Conservation (phyloP, 2,888 invertebrate species). For the Therioaphis trifolii region DNA sequence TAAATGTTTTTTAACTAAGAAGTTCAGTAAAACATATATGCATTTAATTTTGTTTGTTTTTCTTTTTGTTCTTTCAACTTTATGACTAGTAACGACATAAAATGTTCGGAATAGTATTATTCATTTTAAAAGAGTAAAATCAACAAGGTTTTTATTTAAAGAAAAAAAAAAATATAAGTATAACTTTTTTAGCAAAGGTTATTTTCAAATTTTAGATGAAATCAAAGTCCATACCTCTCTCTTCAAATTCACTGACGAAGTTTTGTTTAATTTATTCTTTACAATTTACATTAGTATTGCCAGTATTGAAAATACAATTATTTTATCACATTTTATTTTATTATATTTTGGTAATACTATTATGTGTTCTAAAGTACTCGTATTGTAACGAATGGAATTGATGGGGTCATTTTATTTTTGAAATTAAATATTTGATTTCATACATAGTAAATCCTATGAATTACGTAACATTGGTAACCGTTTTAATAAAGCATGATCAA, state of each 20-base stretch:
- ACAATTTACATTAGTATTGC: neutral
- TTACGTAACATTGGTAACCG: no score
- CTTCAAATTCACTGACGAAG: neutral
- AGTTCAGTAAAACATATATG: neutral
- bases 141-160: slow-evolving; percentile 13
- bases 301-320: neutral
- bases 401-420: no score
- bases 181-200: slow-evolving; percentile 16
- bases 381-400: no score
- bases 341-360: no score
- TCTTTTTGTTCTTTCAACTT: neutral
- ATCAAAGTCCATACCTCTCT: slow-evolving; percentile 18
- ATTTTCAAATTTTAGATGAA: slow-evolving; percentile 49
- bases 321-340: neutral
- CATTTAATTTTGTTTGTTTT: slow-evolving; percentile 31
- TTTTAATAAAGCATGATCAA: no score
- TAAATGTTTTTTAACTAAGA: no score
- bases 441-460: no score
- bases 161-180: neutral
- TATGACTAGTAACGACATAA: slow-evolving; percentile 1
- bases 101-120: slow-evolving; percentile 30
- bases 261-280: neutral
- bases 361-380: no score
- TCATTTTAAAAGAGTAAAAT: neutral
- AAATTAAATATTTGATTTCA: no score